Conservation (phyloP, 2,113 vertebrate species). For the Abramis brama region DNA sequence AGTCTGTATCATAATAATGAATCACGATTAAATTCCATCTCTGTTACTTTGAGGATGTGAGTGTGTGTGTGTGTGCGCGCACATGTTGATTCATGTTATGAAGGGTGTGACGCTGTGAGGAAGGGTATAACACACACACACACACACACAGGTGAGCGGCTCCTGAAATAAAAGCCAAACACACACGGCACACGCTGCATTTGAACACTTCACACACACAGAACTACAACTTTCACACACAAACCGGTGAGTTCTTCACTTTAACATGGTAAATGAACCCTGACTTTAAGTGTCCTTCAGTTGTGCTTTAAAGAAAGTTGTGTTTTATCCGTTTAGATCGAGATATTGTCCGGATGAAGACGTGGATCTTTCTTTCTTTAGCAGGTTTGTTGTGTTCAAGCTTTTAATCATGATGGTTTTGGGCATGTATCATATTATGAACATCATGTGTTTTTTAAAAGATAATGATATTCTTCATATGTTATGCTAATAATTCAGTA, state of each 20-base stretch:
- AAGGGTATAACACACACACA: conserved; percentile 77
- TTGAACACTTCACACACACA: neutral
- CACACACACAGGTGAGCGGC: conserved; percentile 76
- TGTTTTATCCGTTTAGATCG: neutral
- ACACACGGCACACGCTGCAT: neutral
- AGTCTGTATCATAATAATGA: neutral
- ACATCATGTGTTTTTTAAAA: neutral
- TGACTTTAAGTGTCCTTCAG: neutral
- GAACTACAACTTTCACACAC: neutral
- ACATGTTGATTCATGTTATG: conserved; percentile 54
- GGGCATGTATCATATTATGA: neutral
- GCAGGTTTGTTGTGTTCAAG: conserved; percentile 65
- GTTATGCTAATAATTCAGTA: neutral
- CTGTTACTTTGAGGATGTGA: conserved; percentile 19
- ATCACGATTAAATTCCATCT: neutral
- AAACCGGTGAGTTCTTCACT: conserved; percentile 42
- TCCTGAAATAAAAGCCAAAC: conserved; percentile 60
- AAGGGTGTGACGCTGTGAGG: conserved; percentile 65
- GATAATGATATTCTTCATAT: neutral
- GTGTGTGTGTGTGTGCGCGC: conserved; percentile 49
- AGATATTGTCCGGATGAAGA: conserved; percentile 49
- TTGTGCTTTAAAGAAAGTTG: neutral
- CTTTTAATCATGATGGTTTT: neutral
- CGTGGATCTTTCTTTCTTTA: conserved; percentile 65
- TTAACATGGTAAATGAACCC: rapidly evolving